Conservation (phyloP, 2,113 vertebrate species). For the Gracilinanus agilis region DNA sequence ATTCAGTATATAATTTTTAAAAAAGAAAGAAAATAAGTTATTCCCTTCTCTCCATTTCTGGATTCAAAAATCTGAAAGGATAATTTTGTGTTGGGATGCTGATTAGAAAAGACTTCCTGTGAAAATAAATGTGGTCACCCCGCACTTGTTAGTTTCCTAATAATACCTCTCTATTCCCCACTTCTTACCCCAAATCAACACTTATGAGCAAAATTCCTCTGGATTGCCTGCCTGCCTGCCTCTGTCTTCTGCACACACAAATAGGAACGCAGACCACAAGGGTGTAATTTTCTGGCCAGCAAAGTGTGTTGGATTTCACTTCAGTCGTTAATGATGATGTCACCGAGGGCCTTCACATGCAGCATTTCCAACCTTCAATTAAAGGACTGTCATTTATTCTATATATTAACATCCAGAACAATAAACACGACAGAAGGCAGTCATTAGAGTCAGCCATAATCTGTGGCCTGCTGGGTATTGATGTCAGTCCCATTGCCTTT, state of each 20-base stretch:
- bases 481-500: constrained; percentile 72
- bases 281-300: constrained; percentile 78
- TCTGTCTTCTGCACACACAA: constrained; percentile 53
- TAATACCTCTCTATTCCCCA: constrained; percentile 47
- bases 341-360: constrained; percentile 62
- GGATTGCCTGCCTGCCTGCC: constrained; percentile 4
- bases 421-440: constrained; percentile 75
- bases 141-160: constrained; percentile 61
- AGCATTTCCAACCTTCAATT: constrained; percentile 78
- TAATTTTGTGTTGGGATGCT: background rate
- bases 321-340: constrained; percentile 77
- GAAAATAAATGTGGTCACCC: constrained; percentile 40
- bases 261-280: constrained; percentile 71
- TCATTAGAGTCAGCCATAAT: constrained; percentile 81
- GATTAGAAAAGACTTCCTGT: constrained; percentile 22
- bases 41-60: background rate
- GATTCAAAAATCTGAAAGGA: background rate
- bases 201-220: background rate
- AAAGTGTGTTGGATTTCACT: constrained; percentile 75
- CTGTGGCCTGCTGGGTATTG: constrained; percentile 49
- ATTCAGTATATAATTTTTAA: no score
- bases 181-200: constrained; percentile 33
- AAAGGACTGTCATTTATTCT: constrained; percentile 83
- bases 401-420: constrained; percentile 85
- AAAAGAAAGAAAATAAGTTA: background rate